These are phyloP conservation scores for Oreamnos americanus DNA, from an alignment of 2,113 vertebrate species.

Conservation along the genomic window DNA sequence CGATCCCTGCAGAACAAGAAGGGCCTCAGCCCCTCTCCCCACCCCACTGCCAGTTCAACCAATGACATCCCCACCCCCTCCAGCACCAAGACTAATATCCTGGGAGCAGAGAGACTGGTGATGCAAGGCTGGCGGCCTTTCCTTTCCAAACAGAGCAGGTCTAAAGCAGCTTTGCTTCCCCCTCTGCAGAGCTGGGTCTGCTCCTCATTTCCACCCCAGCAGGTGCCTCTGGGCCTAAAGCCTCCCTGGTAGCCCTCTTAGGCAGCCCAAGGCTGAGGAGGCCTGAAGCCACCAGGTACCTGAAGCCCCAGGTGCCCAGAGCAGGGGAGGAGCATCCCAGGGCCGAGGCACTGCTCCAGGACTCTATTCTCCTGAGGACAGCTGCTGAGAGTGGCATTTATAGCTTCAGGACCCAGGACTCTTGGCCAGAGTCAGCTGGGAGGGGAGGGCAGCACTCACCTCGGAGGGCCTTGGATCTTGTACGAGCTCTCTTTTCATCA, in stretches of 20 bases:
- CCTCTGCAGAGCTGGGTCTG: background rate
- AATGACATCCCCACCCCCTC: background rate
- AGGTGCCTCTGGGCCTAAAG: constrained; percentile 6
- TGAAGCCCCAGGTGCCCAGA: constrained; percentile 7
- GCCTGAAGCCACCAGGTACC: constrained; percentile 58
- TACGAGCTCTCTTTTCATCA: constrained; percentile 93
- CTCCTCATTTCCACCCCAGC: background rate
- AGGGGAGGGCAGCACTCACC: constrained; percentile 77
- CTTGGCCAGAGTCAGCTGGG: background rate
- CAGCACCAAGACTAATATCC: background rate
- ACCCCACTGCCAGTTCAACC: background rate
- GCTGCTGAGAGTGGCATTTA: fast-evolving
- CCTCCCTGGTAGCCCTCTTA: constrained; percentile 54
- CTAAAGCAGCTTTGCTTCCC: background rate
- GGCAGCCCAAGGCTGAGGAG: constrained; percentile 58
- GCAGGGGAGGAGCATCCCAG: background rate
- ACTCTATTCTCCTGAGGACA: background rate
- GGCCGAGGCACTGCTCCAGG: background rate
- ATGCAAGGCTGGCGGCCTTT: background rate
- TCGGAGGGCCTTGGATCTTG: constrained; percentile 93
- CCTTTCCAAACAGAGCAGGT: background rate
- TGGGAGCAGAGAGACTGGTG: background rate
- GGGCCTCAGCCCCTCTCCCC: background rate
- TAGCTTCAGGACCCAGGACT: background rate
- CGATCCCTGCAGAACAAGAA: background rate